phyloP scores from a whole-genome alignment of 2,888 invertebrate species.

The Meta bourneti region DNA sequence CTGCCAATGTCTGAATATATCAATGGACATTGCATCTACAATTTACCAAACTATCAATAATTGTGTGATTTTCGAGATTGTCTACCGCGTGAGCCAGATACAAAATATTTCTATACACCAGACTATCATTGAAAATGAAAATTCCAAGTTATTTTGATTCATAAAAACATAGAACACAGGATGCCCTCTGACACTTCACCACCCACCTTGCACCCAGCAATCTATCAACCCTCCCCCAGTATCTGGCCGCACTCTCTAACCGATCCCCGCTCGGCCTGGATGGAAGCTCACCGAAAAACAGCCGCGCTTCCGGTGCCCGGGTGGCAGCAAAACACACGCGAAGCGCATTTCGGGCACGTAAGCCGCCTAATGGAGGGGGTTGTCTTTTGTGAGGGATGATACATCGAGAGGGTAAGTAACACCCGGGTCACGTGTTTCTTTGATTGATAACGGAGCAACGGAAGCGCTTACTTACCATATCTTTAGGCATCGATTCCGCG shows the following conservation, averaged over 20 bases:
- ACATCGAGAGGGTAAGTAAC: constrained; percentile 43
- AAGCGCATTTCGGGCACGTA: constrained; percentile 39
- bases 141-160: no score
- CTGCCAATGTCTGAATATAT: no score
- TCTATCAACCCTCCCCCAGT: no score
- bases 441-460: constrained; percentile 31
- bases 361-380: constrained; percentile 47
- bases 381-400: constrained; percentile 54
- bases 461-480: constrained; percentile 19
- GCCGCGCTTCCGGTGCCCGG: constrained; percentile 19
- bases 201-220: no score
- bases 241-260: background rate
- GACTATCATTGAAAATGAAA: no score
- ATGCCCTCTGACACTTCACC: no score
- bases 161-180: no score
- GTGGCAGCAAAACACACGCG: constrained; percentile 20
- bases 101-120: no score
- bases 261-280: background rate
- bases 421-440: constrained; percentile 55
- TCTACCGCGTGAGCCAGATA: no score
- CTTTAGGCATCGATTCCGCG: constrained; percentile 25
- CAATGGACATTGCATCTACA: no score
- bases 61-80: no score
- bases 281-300: constrained; percentile 39
- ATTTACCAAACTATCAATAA: no score